Percentiles rank a stretch among this genome's conserved stretches.
Conservation (phyloP, 1,140 invertebrate genomes). For the Aphelenchoides fujianensis region DNA sequence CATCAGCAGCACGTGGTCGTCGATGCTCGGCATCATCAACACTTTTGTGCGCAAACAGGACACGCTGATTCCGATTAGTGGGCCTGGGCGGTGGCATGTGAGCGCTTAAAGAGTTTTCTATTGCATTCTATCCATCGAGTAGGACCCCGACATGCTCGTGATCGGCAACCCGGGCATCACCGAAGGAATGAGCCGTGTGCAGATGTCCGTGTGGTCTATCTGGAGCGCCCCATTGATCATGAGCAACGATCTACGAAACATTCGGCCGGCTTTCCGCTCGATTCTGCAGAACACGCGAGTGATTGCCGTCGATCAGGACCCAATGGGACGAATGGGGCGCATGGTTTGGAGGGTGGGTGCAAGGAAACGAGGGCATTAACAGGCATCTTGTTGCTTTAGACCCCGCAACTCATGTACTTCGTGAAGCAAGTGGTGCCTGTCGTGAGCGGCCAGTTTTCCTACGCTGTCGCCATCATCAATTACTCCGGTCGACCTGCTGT, state of each 20-base stretch:
- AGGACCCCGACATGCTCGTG: slow-evolving; percentile 75
- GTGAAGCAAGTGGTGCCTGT: slow-evolving; percentile 54
- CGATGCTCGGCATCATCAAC: slow-evolving; percentile 83
- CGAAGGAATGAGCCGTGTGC: slow-evolving; percentile 90
- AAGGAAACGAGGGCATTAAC: not conserved
- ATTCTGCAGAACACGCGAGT: slow-evolving; percentile 89
- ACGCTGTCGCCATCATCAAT: slow-evolving; percentile 47
- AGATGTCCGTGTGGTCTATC: slow-evolving; percentile 97
- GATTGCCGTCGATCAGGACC: slow-evolving; percentile 91
- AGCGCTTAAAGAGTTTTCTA: not conserved
- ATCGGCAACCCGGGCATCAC: slow-evolving; percentile 71
- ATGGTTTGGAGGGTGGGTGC: slow-evolving; percentile 65
- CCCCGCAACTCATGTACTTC: slow-evolving; percentile 14
- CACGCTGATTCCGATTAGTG: slow-evolving; percentile 79
- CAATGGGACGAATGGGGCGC: slow-evolving; percentile 69
- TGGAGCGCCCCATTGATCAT: slow-evolving; percentile 89
- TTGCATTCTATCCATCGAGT: too few species aligned
- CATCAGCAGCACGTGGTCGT: slow-evolving; percentile 77
- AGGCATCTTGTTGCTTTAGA: slow-evolving; percentile 12
- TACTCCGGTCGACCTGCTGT: slow-evolving; percentile 38
- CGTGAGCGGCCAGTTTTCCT: slow-evolving; percentile 40
- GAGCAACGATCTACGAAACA: slow-evolving; percentile 87
- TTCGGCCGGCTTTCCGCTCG: slow-evolving; percentile 81
- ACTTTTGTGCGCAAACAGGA: slow-evolving; percentile 91
- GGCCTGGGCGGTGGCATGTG: slow-evolving; percentile 69